Evolutionary conservation across 2,113 vertebrate genomes (phyloP), one percentile per base, ranked within the genome.

Genomic region (Nerophis lumbriciformis): DNA sequence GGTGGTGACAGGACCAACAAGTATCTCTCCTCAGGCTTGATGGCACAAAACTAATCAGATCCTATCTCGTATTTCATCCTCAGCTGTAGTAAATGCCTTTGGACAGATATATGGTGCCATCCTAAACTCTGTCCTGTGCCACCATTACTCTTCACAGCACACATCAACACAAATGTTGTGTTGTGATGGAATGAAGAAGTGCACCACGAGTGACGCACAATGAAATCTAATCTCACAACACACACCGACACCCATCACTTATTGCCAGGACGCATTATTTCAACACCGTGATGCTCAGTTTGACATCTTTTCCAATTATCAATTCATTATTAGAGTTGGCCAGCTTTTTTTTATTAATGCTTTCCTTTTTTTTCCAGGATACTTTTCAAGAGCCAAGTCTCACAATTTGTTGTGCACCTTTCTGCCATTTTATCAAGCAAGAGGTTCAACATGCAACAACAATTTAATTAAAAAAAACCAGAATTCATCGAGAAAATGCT

Each of bases 121-220:
- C 73, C 76, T 69, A 65, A 73, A 70, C 63, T 56, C 48, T 14
- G 6, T 44, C 47, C 35, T 38, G 54, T 53, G 16, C 47, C 21
- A 36, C 45, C 71, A 21, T 62, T 47, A 48, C 42, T 65, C 56
- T 53, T 61, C 70, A 73, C 66, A 68, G 28, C 58, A 53, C 62
- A 65, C 70, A 53, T 83, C 71, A 83, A 79, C 80, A 78, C 48
- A 15, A 71, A 78, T 66, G 66, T 70, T 67, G 69, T 56, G 73
- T 51, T 85, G 87, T 84, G 83, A 88, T 85, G 81, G 21, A 76
- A 78, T 81, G 42, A 70, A 84, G 68, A 78, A 69, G 61, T 47
- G 71, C 63, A 80, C 44, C 59, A 72, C 69, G 71, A 82, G 75
- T 77, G 70, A 69, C 61, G 63, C 39, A 63, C 65, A 64, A 44